Evolutionary conservation across 53 echinoderm and acorn worm genomes (phyloP).

Genomic region (Echinarachnius parma): DNA sequence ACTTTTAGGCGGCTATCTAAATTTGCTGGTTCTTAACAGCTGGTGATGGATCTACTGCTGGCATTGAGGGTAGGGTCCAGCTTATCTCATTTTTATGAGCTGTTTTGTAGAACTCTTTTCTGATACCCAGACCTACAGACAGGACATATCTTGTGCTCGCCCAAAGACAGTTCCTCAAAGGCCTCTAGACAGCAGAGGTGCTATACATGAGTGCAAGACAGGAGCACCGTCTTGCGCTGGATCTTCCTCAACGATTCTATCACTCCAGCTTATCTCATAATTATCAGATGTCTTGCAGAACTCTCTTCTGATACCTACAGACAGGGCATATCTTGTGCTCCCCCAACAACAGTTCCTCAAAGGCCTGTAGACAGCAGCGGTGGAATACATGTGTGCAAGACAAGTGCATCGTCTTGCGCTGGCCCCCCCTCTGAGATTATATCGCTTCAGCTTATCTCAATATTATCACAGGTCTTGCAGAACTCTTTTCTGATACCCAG

Average conservation of each 20-base stretch:
- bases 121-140: conserved; percentile 77
- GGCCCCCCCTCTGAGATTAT: conserved; percentile 32
- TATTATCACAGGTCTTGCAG: conserved; percentile 6
- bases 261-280: not conserved
- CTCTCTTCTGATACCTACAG: conserved; percentile 39
- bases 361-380: conserved; percentile 73
- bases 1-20: too few relatives aligned
- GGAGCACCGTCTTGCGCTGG: conserved; percentile 41
- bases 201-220: conserved; percentile 78
- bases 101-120: conserved; percentile 44
- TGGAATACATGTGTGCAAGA: conserved; percentile 97
- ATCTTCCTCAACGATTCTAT: conserved; percentile 13
- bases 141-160: conserved; percentile 66
- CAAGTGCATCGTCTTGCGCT: conserved; percentile 52
- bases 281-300: conserved; percentile 16
- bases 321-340: conserved; percentile 31
- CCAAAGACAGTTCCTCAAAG: conserved; percentile 66
- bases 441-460: not conserved
- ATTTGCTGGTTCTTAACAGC: too few relatives aligned
- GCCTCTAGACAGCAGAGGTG: conserved; percentile 69
- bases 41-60: too few relatives aligned
- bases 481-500: conserved; percentile 66
- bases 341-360: conserved; percentile 79
- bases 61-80: too few relatives aligned
- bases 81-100: not conserved